Base-by-base conservation (phyloP, 2,797 vertebrate genomes). In the Monodelphis domestica region DNA sequence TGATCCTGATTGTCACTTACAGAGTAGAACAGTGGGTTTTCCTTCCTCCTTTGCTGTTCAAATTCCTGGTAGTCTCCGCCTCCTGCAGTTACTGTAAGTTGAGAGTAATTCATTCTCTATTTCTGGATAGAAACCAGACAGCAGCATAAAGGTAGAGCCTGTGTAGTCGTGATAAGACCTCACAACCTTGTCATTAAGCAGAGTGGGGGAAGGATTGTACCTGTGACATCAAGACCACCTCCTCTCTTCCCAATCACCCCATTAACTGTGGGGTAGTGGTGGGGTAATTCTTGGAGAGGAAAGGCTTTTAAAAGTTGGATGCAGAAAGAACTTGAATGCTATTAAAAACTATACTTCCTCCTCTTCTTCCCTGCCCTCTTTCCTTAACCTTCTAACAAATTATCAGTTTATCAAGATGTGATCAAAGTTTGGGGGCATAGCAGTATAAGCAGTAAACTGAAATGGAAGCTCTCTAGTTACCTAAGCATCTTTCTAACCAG, bases 1-100 rank as follows among this genome's bases (percentile, higher is more conserved):
- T 59, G 90, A 87, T 97, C 95, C 91, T 94, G 89, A 95, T 94
- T 91, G 0, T 89, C 50, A 30, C 55, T n/a, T 30, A 10, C 94
- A 87, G 84, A 0, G 0, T 53, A 91, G 91, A 96, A 90, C 38
- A 91, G 89, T 93, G 94, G 94, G 96, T 95, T 94, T 97, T 97
- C 92, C 97, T 98, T 98, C 97, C 96, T 97, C 88, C 91, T 95
- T n/a, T 94, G 95, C 93, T 95, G 78, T 89, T 91, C 91, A 26
- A 55, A 12, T 98, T 98, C 97, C 96, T 51, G 93, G 96, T 92
- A 96, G 94, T 96, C 94, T 90, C 95, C 92, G 93, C 97, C 97
- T 97, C 96, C 96, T 4, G 0, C 59, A 1, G 54, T 97, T 97
- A 94, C 97, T 70, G 94, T 96, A 96, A 98, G 53, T 88, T 90